Base-by-base conservation (phyloP, 2,113 vertebrate species). In the Oryzias celebensis region DNA sequence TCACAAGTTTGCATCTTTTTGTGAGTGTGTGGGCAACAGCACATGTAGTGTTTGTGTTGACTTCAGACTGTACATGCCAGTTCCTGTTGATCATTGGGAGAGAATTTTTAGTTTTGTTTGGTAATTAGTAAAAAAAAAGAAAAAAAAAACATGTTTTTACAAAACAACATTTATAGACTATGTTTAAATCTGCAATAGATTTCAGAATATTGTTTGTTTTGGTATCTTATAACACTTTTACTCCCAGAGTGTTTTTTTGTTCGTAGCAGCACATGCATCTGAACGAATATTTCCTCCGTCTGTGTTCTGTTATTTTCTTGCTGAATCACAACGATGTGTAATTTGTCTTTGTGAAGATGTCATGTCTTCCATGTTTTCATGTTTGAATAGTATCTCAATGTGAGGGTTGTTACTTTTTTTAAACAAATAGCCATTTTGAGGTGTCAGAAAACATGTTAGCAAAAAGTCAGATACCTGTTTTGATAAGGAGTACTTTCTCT, bases 401-500 rank as follows among this genome's bases (percentile, higher is more conserved):
- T 75, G 72, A 58, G 73, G 74, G 75, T 77, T 88, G 78, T 81
- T 12, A 10, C 10, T 36, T 84, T 89, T 43, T 83, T 81, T 73
- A 65, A 87, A 83, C 43, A 71, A 80, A 77, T 85, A 87, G 75
- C 59, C 75, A 84, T 71, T 81, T 83, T 79, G 46, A 85, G 77
- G 61, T 65, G 64, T 82, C 66, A 78, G 68, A 81, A 57, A 76
- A 69, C 47, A 54, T 55, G 57, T 75, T 75, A 85, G 61, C 31
- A 53, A 52, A 61, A 77, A 62, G 41, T 65, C 74, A 77, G 57
- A 81, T 60, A 72, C 58, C 60, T 48, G 64, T 88, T 88, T 83
- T 89, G 81, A 90, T 91, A 90, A 83, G 58, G 67, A 75, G 70
- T 75, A 77, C 31, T 1, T 77, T 64, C 58, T 75, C 66, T 80